These are phyloP conservation scores for Andricus curvator DNA, from an alignment of 2,888 invertebrate species.

Conservation along the genomic window DNA sequence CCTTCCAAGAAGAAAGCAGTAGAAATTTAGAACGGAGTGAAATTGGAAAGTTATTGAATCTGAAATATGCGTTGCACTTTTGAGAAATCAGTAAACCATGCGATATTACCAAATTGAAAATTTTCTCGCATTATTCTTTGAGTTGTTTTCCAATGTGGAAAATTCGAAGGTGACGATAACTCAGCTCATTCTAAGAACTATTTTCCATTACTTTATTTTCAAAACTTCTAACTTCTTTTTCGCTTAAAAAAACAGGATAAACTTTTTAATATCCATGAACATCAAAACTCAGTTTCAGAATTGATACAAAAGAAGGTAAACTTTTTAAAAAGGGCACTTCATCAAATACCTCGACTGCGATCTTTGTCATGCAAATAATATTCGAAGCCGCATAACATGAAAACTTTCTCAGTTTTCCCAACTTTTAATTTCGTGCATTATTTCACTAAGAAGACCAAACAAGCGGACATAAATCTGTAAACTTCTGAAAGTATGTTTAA, in stretches of 20 bases:
- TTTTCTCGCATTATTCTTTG: background rate
- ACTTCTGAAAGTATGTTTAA: background rate
- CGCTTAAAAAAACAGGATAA: background rate
- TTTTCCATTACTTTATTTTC: background rate
- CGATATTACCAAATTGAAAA: background rate
- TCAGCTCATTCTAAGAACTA: background rate
- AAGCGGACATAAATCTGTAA: conserved; percentile 1
- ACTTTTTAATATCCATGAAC: background rate
- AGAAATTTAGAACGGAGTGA: background rate
- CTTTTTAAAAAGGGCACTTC: conserved; percentile 15
- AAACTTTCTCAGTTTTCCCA: conserved; percentile 6
- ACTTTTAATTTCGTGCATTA: conserved; percentile 21
- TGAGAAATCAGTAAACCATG: background rate
- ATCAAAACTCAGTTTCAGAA: background rate
- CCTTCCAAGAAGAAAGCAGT: background rate
- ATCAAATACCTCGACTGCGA: conserved; percentile 15
- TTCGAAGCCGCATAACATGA: conserved; percentile 1
- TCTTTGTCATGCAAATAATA: conserved; percentile 33
- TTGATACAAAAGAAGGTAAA: background rate
- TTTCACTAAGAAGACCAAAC: conserved; percentile 9
- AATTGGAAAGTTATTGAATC: conserved; percentile 9
- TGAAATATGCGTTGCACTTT: background rate
- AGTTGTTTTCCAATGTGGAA: background rate
- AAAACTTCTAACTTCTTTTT: background rate
- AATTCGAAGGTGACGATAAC: background rate